Percentiles rank a stretch among this genome's conserved stretches.
Evolutionary conservation across 1,140 invertebrate species (phyloP).

Genomic region (Drosophila athabasca): DNA sequence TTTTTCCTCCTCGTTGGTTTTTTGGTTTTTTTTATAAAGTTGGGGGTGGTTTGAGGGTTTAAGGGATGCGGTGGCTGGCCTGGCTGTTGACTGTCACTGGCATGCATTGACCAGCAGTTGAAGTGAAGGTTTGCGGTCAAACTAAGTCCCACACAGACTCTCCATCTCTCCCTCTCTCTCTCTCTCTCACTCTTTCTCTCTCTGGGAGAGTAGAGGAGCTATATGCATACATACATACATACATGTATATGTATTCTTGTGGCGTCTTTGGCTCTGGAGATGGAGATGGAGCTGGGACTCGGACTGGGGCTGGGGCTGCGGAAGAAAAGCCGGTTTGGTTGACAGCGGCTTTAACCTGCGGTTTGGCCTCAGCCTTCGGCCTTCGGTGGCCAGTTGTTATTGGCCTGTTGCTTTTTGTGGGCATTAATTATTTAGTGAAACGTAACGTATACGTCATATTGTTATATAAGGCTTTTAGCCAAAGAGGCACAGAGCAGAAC

Average conservation of each 20-base stretch:
- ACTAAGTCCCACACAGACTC: slow-evolving; percentile 41
- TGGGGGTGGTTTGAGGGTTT: background rate
- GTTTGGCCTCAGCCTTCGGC: slow-evolving; percentile 16
- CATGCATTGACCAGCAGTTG: slow-evolving; percentile 38
- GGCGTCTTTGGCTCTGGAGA: background rate
- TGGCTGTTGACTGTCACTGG: slow-evolving; percentile 68
- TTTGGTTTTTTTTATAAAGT: slow-evolving; percentile 14
- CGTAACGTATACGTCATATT: slow-evolving; percentile 64
- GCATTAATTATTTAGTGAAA: slow-evolving; percentile 69
- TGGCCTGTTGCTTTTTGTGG: slow-evolving; percentile 60
- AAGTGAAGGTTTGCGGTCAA: slow-evolving; percentile 63
- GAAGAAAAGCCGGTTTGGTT: background rate
- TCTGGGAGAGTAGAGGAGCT: background rate
- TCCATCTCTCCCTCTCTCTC: background rate
- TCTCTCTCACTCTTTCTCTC: too few relatives aligned
- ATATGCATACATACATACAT: too few relatives aligned
- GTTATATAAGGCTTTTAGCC: slow-evolving; percentile 64
- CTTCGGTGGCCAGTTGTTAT: slow-evolving; percentile 11
- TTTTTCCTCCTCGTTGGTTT: background rate
- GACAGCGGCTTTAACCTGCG: slow-evolving; percentile 35
- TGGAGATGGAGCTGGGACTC: too few relatives aligned
- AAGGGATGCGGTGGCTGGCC: too few relatives aligned
- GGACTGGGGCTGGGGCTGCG: too few relatives aligned
- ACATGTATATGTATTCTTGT: background rate
- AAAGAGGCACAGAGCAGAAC: background rate